Base-by-base conservation (phyloP, 1,140 invertebrate genomes). In the Teleopsis dalmanni region DNA sequence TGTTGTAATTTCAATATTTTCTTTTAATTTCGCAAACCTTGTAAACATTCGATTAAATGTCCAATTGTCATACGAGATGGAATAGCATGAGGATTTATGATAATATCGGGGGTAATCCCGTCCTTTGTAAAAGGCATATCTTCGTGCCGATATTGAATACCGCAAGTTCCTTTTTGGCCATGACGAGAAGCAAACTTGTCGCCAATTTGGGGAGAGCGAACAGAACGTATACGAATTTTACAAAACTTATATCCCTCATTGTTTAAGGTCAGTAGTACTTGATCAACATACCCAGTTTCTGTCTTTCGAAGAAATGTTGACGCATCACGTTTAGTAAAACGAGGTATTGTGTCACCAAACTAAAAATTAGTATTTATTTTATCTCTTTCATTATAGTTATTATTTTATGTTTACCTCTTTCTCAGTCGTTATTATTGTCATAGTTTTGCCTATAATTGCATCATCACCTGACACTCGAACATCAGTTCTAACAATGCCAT, bases 51-150 rank as follows among this genome's bases (percentile, higher is more conserved):
- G 56, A 99, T 88, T n/a, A 98, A 79, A 74, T 99, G 99, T 1
- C 96, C 97, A 1, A 99, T 95, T 16, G 97, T 99, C 97, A 99
- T 99, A 62, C 97, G 83, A 34, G 93, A 97, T 14, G 96, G 97
- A 72, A 95, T 99, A 46, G 97, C 97, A 72, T 99, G 97, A 8
- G 96, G 97, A 65, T 99, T 99, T 95, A 98, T 98, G 50, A 98
- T 95, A 76, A 97, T 91, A 69, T 99, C 97, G 0, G 96, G 96
- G 73, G 86, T 88, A 52, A 99, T 94, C 1, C 97, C 97, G 53
- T 78, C 75, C 62, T 96, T 90, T 60, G 91, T 95, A 62, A 98
- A 99, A 0, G 97, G 97, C 86, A 99, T 88, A 65, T 99, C 94
- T 75, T 96, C 91, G 73, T 98, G 95, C 36, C 95, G 85, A 0